Percentiles rank a stretch among this genome's conserved stretches.
Conservation (phyloP, 2,113 vertebrate genomes). For the Casuarius casuarius region DNA sequence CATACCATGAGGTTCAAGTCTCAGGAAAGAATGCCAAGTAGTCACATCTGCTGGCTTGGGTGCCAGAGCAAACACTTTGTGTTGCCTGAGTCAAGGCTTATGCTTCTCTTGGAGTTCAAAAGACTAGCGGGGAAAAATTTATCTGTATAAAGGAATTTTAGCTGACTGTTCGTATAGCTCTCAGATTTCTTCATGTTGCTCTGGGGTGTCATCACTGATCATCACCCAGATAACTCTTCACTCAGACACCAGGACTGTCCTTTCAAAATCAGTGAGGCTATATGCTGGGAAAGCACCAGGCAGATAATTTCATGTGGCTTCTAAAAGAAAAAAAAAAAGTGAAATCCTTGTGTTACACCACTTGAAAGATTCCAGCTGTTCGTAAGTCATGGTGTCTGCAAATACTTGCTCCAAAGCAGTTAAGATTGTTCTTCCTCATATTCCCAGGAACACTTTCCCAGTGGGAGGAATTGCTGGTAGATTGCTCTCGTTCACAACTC, state of each 20-base stretch:
- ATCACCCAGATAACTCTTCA: slow-evolving; percentile 4
- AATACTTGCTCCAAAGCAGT: neutral
- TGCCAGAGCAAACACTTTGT: slow-evolving; percentile 66
- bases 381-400: neutral
- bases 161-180: slow-evolving; percentile 6
- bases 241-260: neutral
- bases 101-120: slow-evolving; percentile 64
- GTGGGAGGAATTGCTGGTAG: neutral
- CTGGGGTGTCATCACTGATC: slow-evolving; percentile 21
- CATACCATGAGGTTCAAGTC: slow-evolving; percentile 66
- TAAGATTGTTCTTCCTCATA: neutral
- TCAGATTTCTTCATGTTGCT: slow-evolving; percentile 6
- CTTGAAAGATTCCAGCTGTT: neutral
- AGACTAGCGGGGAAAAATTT: slow-evolving; percentile 36
- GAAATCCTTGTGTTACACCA: neutral
- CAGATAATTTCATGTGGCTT: slow-evolving; percentile 17
- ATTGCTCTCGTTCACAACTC: neutral
- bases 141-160: slow-evolving; percentile 22
- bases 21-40: slow-evolving; percentile 63
- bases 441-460: neutral
- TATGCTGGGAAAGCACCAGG: neutral
- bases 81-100: slow-evolving; percentile 70
- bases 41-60: slow-evolving; percentile 72
- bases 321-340: neutral
- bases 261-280: neutral